Evolutionary conservation across 2,888 invertebrate species (phyloP), one percentile per base, ranked within the genome.

Genomic region (Acanthosoma haemorrhoidale): DNA sequence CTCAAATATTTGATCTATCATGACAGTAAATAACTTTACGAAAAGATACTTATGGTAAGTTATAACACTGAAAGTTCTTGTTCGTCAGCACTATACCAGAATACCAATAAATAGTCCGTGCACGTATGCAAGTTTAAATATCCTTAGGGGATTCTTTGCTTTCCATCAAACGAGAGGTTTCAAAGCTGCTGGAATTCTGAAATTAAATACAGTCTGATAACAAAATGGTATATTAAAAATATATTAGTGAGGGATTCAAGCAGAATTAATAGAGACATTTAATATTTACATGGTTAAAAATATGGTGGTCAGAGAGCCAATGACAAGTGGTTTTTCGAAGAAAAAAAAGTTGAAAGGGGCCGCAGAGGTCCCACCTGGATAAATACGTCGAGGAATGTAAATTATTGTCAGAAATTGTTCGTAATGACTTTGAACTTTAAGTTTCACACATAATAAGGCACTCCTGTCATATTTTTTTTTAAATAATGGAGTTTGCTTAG

Each of bases 341-440:
- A n/a, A 51, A 51, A 51, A 43, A 43, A 51, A 51, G 25, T 51
- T 51, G n/a, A 51, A 51, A 51, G 51, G 29, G n/a, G n/a, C 51
- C 51, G 51, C 51, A 11, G 18, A 21, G 11, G 21, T 21, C 25
- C n/a, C 9, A 25, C 13, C 51, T n/a, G 51, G 51, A 51, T 51
- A 51, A 51, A 51, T 51, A 51, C 25, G 13, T 51, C 51, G 51
- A 51, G 51, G 29, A 51, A 51, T 51, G 51, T 51, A 51, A 51
- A 51, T 25, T 51, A n/a, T 25, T 1, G n/a, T 13, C 51, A 13
- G 29, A 51, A 51, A 51, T 51, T 25, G 25, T 5, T 16, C n/a
- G 3, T 51, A 51, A 51, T 51, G 51, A 51, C 29, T 51, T 51
- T 51, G 51, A 51, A 51, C 51, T 51, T 51, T 51, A 25, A 13